Evolutionary conservation across 2,797 vertebrate species (phyloP), one percentile per base, ranked within the genome.

Genomic region (Spondyliosoma cantharus): DNA sequence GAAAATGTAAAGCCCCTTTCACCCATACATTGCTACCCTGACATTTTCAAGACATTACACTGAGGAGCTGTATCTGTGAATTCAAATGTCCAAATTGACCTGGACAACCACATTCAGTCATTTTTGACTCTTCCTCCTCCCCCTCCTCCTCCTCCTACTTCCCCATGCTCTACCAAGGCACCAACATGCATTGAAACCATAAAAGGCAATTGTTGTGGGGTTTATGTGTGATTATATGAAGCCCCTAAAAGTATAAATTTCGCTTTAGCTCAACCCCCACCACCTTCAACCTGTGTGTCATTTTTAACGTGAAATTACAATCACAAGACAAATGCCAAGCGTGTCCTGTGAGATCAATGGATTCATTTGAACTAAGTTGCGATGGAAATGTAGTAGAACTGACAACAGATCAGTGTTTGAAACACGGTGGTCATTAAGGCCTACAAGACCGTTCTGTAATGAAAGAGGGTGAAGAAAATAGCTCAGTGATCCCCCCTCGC

Each of bases 361-460:
- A 32, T 75, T 75, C 54, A 56, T 80, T 79, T 80, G 62, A 86
- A 62, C 52, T 49, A 53, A 76, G 43, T 32, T 59, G 59, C 25
- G 2, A 53, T 29, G 8, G 22, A 74, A 68, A 85, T 52, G 48
- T 25, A 32, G 29, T 46, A 46, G 70, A 79, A 53, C 60, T 8
- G 61, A 83, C 58, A 72, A 24, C 24, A 82, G 63, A 77, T 79
- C 66, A 45, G 69, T 65, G 48, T 83, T 87, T 80, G 76, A 86
- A 76, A 76, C 69, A 43, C 49, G 37, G 59, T 66, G 77, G 80
- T 90, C 91, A 91, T 92, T 92, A 92, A 80, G 76, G 77, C 84
- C 73, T 56, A 71, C 57, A 78, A 88, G 74, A 84, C 70, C 57
- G 19, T 83, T 60, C 64, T 25, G 77, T 87, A 86, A 93, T 91